A percentile compares a stretch with the other conserved stretches of the same genome.
Evolutionary conservation across 1,140 invertebrate genomes (phyloP).

Genomic region (Chelonus insularis): DNA sequence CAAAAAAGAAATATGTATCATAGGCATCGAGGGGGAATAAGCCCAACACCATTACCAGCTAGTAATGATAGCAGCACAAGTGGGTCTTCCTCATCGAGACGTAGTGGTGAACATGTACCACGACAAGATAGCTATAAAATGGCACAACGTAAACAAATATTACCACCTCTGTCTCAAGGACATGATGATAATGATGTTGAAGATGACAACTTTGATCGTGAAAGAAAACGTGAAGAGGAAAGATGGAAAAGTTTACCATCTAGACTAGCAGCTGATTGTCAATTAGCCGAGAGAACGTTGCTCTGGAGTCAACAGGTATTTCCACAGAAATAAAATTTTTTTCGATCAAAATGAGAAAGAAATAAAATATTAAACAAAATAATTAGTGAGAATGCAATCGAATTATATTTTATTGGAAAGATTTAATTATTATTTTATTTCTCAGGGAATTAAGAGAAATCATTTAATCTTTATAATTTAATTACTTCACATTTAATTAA

Average conservation of each 20-base stretch:
- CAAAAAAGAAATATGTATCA: conserved; percentile 68
- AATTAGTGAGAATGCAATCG: too few relatives aligned
- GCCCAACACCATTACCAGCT: conserved; percentile 43
- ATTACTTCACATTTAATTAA: background rate
- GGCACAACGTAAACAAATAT: conserved; percentile 54
- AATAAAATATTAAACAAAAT: too few relatives aligned
- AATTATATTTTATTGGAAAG: too few relatives aligned
- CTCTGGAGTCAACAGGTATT: conserved; percentile 56
- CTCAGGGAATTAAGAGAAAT: too few relatives aligned
- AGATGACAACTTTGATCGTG: conserved; percentile 40
- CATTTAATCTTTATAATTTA: too few relatives aligned
- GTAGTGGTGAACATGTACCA: conserved; percentile 52
- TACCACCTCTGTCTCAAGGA: conserved; percentile 54
- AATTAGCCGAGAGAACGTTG: conserved; percentile 49
- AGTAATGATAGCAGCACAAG: conserved; percentile 21
- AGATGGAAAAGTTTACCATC: conserved; percentile 54
- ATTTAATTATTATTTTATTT: too few relatives aligned
- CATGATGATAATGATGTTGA: conserved; percentile 33
- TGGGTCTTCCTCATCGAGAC: conserved; percentile 40
- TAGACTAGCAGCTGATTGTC: conserved; percentile 49
- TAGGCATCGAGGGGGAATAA: conserved; percentile 58
- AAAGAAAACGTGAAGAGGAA: conserved; percentile 47
- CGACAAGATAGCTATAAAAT: conserved; percentile 67
- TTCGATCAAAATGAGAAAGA: too few relatives aligned
- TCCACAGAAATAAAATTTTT: conserved; percentile 30